Conservation (phyloP, 2,113 vertebrate species). For the Nibea albiflora region DNA sequence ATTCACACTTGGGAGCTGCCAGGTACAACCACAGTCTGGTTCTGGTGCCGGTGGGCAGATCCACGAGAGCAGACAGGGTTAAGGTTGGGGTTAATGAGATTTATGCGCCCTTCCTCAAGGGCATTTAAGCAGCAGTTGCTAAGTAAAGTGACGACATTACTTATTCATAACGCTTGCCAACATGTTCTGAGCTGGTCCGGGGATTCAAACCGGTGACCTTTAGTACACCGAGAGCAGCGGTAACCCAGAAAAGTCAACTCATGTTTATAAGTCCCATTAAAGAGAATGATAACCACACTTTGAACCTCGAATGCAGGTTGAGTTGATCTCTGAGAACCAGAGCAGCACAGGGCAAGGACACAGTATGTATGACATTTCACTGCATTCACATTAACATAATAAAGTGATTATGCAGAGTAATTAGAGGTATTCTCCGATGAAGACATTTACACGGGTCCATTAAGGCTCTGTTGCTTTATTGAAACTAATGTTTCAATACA, state of each 20-base stretch:
- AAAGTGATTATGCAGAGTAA: background rate
- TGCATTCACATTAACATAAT: conserved; percentile 16
- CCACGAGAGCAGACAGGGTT: conserved; percentile 6
- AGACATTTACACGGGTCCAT: conserved; percentile 3
- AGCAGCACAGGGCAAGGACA: background rate
- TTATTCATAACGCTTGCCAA: conserved; percentile 30
- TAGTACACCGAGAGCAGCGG: background rate
- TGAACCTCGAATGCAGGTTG: background rate
- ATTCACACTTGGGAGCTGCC: background rate
- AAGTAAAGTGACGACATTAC: conserved; percentile 14
- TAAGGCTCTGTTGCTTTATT: conserved; percentile 20
- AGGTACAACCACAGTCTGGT: background rate
- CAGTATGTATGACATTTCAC: background rate
- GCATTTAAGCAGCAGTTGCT: conserved; percentile 20
- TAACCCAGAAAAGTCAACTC: background rate
- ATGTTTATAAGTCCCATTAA: background rate
- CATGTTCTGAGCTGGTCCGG: conserved; percentile 18
- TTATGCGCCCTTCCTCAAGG: conserved; percentile 16
- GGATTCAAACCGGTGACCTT: conserved; percentile 27
- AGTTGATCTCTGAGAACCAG: background rate
- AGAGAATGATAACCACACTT: background rate
- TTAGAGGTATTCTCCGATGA: conserved; percentile 6
- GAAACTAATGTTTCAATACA: background rate
- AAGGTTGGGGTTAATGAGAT: conserved; percentile 35
- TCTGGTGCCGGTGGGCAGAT: background rate